Base-by-base conservation (phyloP, 2,888 invertebrate genomes). In the Phania funesta region DNA sequence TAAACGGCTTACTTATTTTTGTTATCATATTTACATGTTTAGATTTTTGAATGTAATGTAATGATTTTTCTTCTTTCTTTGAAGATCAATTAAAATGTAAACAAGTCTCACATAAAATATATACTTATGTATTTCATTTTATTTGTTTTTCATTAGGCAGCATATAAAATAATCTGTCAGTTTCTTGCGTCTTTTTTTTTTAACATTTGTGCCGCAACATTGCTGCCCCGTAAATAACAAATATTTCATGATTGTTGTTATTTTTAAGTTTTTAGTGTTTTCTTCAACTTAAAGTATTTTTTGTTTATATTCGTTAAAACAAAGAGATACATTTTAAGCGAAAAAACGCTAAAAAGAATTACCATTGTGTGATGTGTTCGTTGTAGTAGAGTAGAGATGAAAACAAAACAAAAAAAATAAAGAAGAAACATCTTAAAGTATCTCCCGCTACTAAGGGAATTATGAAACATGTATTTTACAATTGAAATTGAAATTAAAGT, bases 211-310 rank as follows among this genome's bases (percentile, higher is more conserved):
- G 71, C 71, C n/a, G 65, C 48, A 65, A 79, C 35, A 18, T 38
- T 65, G 24, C 64, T 65, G 65, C 58, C 71, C 50, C 78, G 65
- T 73, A 79, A 79, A 79, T 79, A 71, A 78, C 48, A 65, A 65
- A 65, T 58, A 73, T 67, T 71, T 73, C 65, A 58, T 24, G 58
- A 32, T 50, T 16, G 32, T 54, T 65, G 29, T 68, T 67, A 4
- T 71, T 70, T 35, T 64, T 35, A 18, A 35, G 41, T 22, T 4
- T 29, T 50, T 32, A 0, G 3, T 46, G 44, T 78, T 77, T 64
- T 38, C 20, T 11, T 13, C 8, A 52, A 46, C 29, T 52, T 67
- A 16, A 24, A 22, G 46, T 60, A 46, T 24, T 16, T 35, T 70
- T 32, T 62, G 24, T 26, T 76, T 71, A 56, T 62, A 64, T 70